Percentiles rank a stretch among this genome's conserved stretches.
These are phyloP conservation scores for Drosophila biarmipes DNA, from an alignment of 1,140 invertebrate genomes.

Conservation along the genomic window DNA sequence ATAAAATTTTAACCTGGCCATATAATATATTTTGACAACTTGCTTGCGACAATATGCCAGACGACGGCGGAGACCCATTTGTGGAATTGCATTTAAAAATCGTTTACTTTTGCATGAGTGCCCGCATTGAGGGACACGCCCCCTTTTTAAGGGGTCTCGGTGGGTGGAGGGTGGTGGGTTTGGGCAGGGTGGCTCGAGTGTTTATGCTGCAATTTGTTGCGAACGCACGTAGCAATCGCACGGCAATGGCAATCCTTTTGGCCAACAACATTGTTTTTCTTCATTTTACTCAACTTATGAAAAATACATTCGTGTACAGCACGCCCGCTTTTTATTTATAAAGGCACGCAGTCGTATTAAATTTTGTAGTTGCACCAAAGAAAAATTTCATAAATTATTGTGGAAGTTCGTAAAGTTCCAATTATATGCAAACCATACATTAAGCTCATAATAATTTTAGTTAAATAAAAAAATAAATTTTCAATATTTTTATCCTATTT, in stretches of 20 bases:
- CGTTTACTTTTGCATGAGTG: conserved; percentile 67
- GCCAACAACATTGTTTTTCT: conserved; percentile 51
- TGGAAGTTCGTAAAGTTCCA: too few relatives aligned
- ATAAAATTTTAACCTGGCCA: conserved; percentile 57
- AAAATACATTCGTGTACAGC: conserved; percentile 28
- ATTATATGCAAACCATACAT: too few relatives aligned
- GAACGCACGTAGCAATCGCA: conserved; percentile 45
- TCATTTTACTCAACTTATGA: conserved; percentile 41
- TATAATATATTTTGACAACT: conserved; percentile 46
- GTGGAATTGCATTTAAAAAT: conserved; percentile 72
- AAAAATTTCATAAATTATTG: background rate
- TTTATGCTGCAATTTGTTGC: conserved; percentile 59
- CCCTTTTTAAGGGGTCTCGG: background rate
- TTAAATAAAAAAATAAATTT: too few relatives aligned
- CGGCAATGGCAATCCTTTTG: conserved; percentile 36
- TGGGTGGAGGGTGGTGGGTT: background rate
- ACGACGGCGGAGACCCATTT: conserved; percentile 37
- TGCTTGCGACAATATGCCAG: conserved; percentile 31
- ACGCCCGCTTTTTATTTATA: conserved; percentile 10
- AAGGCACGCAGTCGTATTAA: background rate
- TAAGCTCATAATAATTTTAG: too few relatives aligned
- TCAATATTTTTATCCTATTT: too few relatives aligned
- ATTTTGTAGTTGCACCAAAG: background rate
- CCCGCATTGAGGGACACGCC: conserved; percentile 1
- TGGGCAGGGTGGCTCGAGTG: conserved; percentile 14